These are phyloP conservation scores for Hyperopisus bebe DNA, from an alignment of 2,113 vertebrate genomes.

Conservation along the genomic window DNA sequence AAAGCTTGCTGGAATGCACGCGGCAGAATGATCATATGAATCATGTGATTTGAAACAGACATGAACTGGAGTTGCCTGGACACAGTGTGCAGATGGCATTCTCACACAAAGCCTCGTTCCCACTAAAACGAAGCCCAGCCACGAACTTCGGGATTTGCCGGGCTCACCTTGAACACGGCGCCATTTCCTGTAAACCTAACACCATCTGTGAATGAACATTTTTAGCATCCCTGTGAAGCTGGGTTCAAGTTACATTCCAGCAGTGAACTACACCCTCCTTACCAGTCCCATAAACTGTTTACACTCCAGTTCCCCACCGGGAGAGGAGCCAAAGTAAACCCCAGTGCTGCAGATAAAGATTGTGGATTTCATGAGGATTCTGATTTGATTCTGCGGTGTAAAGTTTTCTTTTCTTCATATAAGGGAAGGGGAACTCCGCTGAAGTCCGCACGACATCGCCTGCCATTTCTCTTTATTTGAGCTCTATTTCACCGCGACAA, in stretches of 20 bases:
- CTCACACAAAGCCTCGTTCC: not conserved
- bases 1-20: not conserved
- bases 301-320: constrained; percentile 54
- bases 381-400: constrained; percentile 32
- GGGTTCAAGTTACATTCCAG: constrained; percentile 52
- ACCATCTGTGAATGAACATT: constrained; percentile 43
- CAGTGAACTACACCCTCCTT: constrained; percentile 41
- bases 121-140: constrained; percentile 17
- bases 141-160: constrained; percentile 32
- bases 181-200: constrained; percentile 43
- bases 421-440: not conserved
- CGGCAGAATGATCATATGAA: constrained; percentile 22
- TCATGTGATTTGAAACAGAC: constrained; percentile 35
- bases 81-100: not conserved
- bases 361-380: constrained; percentile 40
- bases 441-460: not conserved
- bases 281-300: constrained; percentile 57
- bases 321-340: constrained; percentile 49
- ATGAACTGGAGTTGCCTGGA: constrained; percentile 7
- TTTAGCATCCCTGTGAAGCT: constrained; percentile 44
- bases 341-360: constrained; percentile 39
- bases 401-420: not conserved
- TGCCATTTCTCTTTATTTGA: not conserved
- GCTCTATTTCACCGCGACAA: not conserved
- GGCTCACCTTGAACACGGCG: constrained; percentile 37